Evolutionary conservation across 2,113 vertebrate genomes (phyloP).

Genomic region (Gambusia affinis): DNA sequence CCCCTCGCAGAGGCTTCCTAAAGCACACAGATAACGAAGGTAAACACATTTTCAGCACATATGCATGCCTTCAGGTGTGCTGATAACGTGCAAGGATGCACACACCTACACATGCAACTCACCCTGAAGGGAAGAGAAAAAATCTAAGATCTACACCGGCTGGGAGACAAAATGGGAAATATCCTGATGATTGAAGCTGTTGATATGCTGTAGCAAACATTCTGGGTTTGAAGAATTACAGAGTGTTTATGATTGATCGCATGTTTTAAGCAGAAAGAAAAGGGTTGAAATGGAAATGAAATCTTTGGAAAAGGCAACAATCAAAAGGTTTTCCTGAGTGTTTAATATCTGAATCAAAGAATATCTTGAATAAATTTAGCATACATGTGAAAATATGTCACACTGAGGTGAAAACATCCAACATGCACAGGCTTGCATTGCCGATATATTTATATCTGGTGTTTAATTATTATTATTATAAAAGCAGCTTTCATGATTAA

Average conservation of each 20-base stretch:
- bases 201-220: constrained; percentile 2
- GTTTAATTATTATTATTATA: constrained; percentile 25
- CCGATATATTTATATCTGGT: background rate
- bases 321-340: background rate
- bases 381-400: constrained; percentile 8
- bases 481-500: constrained; percentile 23
- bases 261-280: background rate
- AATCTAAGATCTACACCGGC: background rate
- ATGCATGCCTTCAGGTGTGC: constrained; percentile 36
- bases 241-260: background rate
- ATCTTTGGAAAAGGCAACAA: background rate
- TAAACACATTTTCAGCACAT: constrained; percentile 19
- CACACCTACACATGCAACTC: constrained; percentile 23
- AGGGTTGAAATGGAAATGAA: background rate
- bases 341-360: constrained; percentile 1
- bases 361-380: background rate
- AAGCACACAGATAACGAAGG: constrained; percentile 12
- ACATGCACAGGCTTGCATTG: constrained; percentile 16
- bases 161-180: constrained; percentile 21
- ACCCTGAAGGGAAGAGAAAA: background rate
- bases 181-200: constrained; percentile 29
- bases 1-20: constrained; percentile 21
- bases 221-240: background rate
- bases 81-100: constrained; percentile 7
- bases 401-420: background rate